Evolutionary conservation across 2,113 vertebrate species (phyloP).

Genomic region (Globicephala melas): DNA sequence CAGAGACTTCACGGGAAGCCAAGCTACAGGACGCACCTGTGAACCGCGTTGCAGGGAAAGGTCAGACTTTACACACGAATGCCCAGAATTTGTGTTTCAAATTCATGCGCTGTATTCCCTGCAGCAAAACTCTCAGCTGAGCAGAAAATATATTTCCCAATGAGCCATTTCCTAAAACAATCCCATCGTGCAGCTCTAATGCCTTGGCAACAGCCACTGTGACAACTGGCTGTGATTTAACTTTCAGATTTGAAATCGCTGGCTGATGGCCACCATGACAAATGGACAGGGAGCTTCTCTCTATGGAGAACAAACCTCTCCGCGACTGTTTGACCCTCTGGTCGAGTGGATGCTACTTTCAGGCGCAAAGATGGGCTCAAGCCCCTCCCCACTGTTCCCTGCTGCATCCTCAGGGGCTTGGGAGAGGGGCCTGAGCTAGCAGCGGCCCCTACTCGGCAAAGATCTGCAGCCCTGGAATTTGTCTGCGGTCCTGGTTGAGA

Average conservation of each 20-base stretch:
- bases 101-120: slow-evolving; percentile 71
- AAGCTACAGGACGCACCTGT: background rate
- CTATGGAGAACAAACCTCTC: background rate
- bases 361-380: slow-evolving; percentile 45
- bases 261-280: slow-evolving; percentile 54
- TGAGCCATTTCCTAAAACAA: slow-evolving; percentile 80
- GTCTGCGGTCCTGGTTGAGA: background rate
- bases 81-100: slow-evolving; percentile 58
- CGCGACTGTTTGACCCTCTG: slow-evolving; percentile 55
- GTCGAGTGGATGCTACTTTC: slow-evolving; percentile 62
- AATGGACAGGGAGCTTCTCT: background rate
- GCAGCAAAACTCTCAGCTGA: slow-evolving; percentile 77
- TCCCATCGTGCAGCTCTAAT: slow-evolving; percentile 64
- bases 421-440: accelerated
- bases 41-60: slow-evolving; percentile 52
- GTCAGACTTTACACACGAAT: slow-evolving; percentile 56
- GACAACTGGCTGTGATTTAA: slow-evolving; percentile 76
- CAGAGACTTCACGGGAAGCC: accelerated
- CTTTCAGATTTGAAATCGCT: slow-evolving; percentile 69
- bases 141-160: slow-evolving; percentile 81
- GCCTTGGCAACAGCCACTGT: slow-evolving; percentile 58
- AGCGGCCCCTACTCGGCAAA: accelerated
- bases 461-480: accelerated
- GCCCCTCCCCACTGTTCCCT: background rate
- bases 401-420: accelerated